Evolutionary conservation across 2,113 vertebrate genomes (phyloP), one percentile per base, ranked within the genome.

Genomic region (Bos indicus): DNA sequence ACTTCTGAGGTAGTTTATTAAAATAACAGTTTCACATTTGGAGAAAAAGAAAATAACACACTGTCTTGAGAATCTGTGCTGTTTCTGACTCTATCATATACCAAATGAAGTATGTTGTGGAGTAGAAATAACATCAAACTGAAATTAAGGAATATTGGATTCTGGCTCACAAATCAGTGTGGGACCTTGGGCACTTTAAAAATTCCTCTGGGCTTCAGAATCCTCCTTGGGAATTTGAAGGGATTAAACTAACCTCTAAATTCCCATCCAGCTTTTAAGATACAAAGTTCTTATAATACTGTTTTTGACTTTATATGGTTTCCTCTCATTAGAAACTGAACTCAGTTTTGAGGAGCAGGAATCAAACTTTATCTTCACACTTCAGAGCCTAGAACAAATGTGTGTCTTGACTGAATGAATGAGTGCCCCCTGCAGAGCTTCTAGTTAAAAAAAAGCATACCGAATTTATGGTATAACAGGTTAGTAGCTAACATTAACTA

Each of bases 1-100:
- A 77, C 60, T 93, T 91, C 23, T 82, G n/a, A 88, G 88, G 30
- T 90, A 82, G 40, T 94, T 96, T 86, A 93, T 81, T 97, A 64
- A 95, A 96, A 94, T 60, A 94, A 96, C n/a, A 90, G 57, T 77
- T 95, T 96, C n/a, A 71, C 16, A 94, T 95, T 95, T 82, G 71
- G 84, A 56, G 78, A 93, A 59, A 92, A 94, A 54, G n/a, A 74
- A 60, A 88, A 77, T 43, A 43, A 54, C 33, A 74, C 23, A 88
- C 15, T 59, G 28, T 89, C 54, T 91, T 93, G 25, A 82, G 23
- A 88, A 93, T 84, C 4, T 81, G 81, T 80, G n/a, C 48, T 57
- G 23, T 93, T 77, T 85, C 36, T 81, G 92, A 80, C 43, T 52
- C 36, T 40, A 15, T 80, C 74, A 62, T 51, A 59, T 33, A 54